Base-by-base conservation (phyloP, 1,140 invertebrate genomes). In the Chrysomallon squamiferum region DNA sequence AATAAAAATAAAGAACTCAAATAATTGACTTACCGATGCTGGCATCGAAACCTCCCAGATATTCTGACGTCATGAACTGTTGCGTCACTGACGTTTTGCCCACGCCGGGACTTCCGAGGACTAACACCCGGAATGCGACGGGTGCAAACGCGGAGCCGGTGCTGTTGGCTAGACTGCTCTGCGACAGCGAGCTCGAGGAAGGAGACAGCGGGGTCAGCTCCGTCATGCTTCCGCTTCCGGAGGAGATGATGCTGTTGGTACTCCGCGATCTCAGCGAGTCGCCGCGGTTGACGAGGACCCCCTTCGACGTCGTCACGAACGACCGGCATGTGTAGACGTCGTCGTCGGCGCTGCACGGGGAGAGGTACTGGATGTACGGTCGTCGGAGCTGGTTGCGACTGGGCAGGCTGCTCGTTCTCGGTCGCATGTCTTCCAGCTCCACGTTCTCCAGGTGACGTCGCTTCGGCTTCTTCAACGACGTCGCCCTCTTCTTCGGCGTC, bases 1-100 rank as follows among this genome's bases (percentile, higher is more conserved):
- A 38, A 7, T 38, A 38, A 38, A 7, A 38, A 38, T 38, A 38
- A 38, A 38, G 35, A 38, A 38, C 5, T 38, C 6, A 38, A 38
- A 38, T 38, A 38, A 15, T 15, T 38, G 25, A 69, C 81, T 74
- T 72, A 83, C 82, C 82, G 35, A 78, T 66, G 33, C 74, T 78
- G 0, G 93, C 92, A 82, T 95, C 93, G 82, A 95, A 94, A 1
- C 93, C 95, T 81, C 95, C 95, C 89, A 96, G 93, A 78, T 95
- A 95, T 77, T 96, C 94, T 50, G 93, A 95, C 3, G 94, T 95
- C 91, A 95, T 94, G 78, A 96, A 96, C 83, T 96, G 94, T 2
- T 92, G 93, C 0, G 94, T 92, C 5, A 96, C 85, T 0, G 94
- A 92, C 1, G 93, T 93, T 85, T 96, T 96, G 1, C 95, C 94